A percentile compares a stretch with the other conserved stretches of the same genome.
These are phyloP conservation scores for Hipposideros larvatus DNA, from an alignment of 2,797 vertebrate species.

Conservation along the genomic window DNA sequence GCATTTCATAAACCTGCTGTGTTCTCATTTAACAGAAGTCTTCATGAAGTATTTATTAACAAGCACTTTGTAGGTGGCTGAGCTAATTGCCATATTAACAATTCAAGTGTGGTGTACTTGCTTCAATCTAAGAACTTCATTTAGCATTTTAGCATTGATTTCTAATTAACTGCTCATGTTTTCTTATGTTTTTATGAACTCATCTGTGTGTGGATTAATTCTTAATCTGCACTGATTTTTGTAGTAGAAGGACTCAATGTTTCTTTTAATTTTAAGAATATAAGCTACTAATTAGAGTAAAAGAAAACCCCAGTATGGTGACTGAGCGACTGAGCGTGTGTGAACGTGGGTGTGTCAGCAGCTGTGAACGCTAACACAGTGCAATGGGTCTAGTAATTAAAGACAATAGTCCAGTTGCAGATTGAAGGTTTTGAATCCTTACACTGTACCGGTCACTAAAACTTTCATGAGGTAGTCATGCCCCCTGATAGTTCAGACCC, in stretches of 20 bases:
- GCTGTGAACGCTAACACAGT: background rate
- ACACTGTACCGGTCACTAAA: background rate
- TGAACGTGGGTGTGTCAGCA: background rate
- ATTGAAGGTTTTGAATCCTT: background rate
- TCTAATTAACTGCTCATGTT: conserved; percentile 81
- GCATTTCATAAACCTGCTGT: conserved; percentile 67
- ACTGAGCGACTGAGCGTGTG: background rate
- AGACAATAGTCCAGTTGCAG: background rate
- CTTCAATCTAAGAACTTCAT: conserved; percentile 70
- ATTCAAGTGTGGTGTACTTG: conserved; percentile 77
- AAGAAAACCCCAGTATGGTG: conserved; percentile 22
- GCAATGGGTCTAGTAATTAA: background rate
- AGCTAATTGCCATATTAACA: conserved; percentile 78
- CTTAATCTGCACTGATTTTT: conserved; percentile 71
- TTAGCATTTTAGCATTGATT: conserved; percentile 81
- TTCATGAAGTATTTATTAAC: conserved; percentile 75
- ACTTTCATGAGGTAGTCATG: background rate
- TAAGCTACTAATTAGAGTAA: conserved; percentile 28
- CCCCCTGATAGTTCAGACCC: background rate
- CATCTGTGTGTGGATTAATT: conserved; percentile 67
- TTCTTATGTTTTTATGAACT: conserved; percentile 68
- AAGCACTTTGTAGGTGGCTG: conserved; percentile 69
- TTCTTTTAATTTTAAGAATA: conserved; percentile 71
- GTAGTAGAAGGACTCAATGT: conserved; percentile 30
- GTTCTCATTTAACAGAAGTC: conserved; percentile 63